Evolutionary conservation across 2,113 vertebrate species (phyloP).

Genomic region (Numida meleagris): DNA sequence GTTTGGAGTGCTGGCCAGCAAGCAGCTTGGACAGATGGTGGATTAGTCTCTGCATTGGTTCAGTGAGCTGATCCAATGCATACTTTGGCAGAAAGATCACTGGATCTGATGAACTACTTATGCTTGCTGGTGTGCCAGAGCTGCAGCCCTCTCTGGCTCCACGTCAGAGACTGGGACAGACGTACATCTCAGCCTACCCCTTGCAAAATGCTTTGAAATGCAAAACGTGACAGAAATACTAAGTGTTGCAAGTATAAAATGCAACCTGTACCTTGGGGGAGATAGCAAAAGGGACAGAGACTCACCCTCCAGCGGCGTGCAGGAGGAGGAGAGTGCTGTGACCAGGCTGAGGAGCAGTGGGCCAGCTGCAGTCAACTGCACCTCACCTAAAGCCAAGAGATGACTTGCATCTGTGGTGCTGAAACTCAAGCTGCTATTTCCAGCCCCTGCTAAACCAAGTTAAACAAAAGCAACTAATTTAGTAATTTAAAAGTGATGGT

Average conservation of each 20-base stretch:
- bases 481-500: slow-evolving; percentile 7
- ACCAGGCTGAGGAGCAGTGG: accelerated
- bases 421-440: background rate
- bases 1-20: background rate
- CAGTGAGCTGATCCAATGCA: background rate
- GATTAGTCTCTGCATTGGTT: background rate
- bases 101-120: background rate
- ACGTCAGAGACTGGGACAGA: background rate
- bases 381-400: background rate
- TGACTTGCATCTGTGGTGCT: background rate
- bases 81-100: background rate
- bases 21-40: background rate
- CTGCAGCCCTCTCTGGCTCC: background rate
- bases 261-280: background rate
- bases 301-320: background rate
- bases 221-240: background rate
- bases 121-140: background rate
- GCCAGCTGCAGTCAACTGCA: background rate
- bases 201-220: background rate
- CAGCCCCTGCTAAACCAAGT: slow-evolving; percentile 2
- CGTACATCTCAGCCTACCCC: background rate
- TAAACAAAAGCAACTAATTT: slow-evolving; percentile 42
- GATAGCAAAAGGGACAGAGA: background rate
- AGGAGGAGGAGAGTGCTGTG: background rate
- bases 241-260: background rate